phyloP scores from a whole-genome alignment of 2,113 vertebrate genomes.

The Gasterosteus nipponicus region DNA sequence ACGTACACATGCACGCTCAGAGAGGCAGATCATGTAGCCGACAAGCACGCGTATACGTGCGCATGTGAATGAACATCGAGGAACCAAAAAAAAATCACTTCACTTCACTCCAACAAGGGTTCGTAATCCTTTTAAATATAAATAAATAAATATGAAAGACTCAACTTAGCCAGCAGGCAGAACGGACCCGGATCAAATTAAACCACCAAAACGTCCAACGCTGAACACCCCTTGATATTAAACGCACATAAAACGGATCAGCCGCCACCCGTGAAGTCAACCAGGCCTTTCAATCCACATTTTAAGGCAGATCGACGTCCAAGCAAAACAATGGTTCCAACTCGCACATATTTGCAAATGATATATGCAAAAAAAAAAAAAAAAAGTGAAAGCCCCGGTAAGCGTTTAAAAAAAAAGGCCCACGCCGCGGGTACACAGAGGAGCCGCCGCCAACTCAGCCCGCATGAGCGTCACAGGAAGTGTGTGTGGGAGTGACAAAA shows the following conservation, averaged over 20 bases:
- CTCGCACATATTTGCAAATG: not conserved
- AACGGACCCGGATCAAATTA: not conserved
- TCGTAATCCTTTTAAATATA: conserved; percentile 22
- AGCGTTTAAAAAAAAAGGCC: conserved; percentile 30
- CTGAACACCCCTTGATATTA: not conserved
- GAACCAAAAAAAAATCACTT: conserved; percentile 26
- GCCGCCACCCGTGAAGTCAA: not conserved
- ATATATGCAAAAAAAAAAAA: not conserved
- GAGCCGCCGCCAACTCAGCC: conserved; percentile 61
- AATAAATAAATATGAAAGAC: too few species aligned
- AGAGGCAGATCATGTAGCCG: conserved; percentile 47
- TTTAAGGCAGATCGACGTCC: not conserved
- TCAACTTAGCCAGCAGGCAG: conserved; percentile 1
- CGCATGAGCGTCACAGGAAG: conserved; percentile 74
- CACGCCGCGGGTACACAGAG: conserved; percentile 48
- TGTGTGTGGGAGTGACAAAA: conserved; percentile 78
- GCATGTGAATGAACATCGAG: conserved; percentile 2
- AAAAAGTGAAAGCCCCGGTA: conserved; percentile 2
- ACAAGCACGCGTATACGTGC: conserved; percentile 30
- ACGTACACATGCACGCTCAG: conserved; percentile 40
- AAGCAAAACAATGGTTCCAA: not conserved
- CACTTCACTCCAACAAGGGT: conserved; percentile 37
- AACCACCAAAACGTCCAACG: not conserved
- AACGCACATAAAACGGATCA: not conserved
- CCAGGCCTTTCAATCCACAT: not conserved